Conservation (phyloP, 2,797 vertebrate species). For the Lophius americanus region DNA sequence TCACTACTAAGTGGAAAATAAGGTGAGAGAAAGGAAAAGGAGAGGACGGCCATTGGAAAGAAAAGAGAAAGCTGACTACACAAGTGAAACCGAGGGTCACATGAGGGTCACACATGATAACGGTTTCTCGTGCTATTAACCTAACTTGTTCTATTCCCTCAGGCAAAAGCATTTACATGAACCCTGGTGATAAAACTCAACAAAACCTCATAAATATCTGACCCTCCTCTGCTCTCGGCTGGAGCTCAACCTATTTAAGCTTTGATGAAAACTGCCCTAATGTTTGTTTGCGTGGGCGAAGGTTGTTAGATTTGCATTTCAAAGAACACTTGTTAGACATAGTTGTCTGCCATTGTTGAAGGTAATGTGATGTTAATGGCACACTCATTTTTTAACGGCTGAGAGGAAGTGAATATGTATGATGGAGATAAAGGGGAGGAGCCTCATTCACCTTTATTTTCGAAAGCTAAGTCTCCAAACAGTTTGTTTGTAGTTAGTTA, state of each 20-base stretch:
- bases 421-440: conserved; percentile 23
- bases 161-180: background rate
- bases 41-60: background rate
- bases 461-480: too few relatives aligned
- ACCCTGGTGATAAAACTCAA: conserved; percentile 13
- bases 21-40: background rate
- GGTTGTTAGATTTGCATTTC: conserved; percentile 42
- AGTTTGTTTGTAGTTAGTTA: too few relatives aligned
- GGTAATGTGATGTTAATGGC: conserved; percentile 59
- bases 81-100: background rate
- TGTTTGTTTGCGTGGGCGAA: background rate
- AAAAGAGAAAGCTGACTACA: background rate
- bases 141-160: conserved; percentile 1
- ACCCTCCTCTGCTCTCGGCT: conserved; percentile 2
- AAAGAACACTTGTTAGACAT: conserved; percentile 35
- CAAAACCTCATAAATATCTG: background rate
- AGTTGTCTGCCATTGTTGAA: conserved; percentile 26
- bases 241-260: background rate
- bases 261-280: background rate
- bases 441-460: too few relatives aligned
- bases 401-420: conserved; percentile 34
- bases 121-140: background rate
- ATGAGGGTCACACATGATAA: background rate
- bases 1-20: background rate
- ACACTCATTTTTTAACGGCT: conserved; percentile 58